These are phyloP conservation scores for Thymelicus lineola DNA, from an alignment of 2,888 invertebrate species.

Conservation along the genomic window DNA sequence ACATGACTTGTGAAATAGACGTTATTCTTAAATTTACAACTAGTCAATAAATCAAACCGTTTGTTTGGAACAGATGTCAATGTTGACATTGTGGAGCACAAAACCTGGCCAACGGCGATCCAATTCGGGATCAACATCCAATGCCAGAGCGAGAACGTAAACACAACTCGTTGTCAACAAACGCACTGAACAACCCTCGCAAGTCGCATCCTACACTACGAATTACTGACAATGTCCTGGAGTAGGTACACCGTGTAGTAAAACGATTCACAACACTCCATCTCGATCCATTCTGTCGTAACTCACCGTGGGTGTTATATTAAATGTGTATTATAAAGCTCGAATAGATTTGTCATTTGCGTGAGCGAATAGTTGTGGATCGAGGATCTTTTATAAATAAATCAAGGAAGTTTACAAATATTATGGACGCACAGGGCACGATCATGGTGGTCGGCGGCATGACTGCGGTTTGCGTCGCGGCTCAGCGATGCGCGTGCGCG, in stretches of 20 bases:
- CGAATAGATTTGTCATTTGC: constrained; percentile 9
- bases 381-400: constrained; percentile 27
- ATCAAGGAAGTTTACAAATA: constrained; percentile 51
- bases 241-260: constrained; percentile 50
- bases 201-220: constrained; percentile 49
- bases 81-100: constrained; percentile 61
- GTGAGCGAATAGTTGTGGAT: not conserved
- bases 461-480: constrained; percentile 57
- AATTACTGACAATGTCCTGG: constrained; percentile 40
- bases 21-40: constrained; percentile 29
- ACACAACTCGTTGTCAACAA: constrained; percentile 73
- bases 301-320: constrained; percentile 50
- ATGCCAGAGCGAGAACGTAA: constrained; percentile 79
- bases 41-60: constrained; percentile 28
- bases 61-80: constrained; percentile 51
- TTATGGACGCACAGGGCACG: constrained; percentile 78
- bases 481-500: constrained; percentile 53
- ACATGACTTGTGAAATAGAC: constrained; percentile 11
- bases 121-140: constrained; percentile 74
- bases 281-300: constrained; percentile 50
- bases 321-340: constrained; percentile 9
- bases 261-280: constrained; percentile 43
- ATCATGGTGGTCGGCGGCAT: constrained; percentile 83
- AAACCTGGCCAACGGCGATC: constrained; percentile 67
- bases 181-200: constrained; percentile 58